Evolutionary conservation across 2,888 invertebrate species (phyloP), one percentile per base, ranked within the genome.

Genomic region (Drosophila phalerata): DNA sequence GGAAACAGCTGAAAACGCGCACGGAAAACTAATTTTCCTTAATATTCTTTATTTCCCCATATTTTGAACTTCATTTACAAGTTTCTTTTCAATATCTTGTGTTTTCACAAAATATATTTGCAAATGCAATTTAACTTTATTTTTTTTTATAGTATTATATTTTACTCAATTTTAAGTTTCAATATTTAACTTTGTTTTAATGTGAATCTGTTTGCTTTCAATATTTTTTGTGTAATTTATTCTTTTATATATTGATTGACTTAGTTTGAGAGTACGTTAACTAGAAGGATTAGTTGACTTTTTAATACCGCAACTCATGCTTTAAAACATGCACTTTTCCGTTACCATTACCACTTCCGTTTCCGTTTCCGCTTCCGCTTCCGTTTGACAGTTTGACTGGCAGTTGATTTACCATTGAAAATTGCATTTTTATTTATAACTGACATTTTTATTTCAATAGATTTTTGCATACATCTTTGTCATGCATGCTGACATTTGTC

Each of bases 371-470:
- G 17, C 45, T 61, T 25, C 38, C 43, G 17, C 30, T 61, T 42
- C 45, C 32, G 28, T 42, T 67, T 77, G 79, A 78, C 82, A 83
- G 77, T 51, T 85, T 81, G 88, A 83, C 85, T 87, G 82, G 77
- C 82, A 87, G 88, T 73, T 87, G 82, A 87, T 79, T 83, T 79
- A 63, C 65, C 71, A 84, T 81, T 84, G 70, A 67, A 72, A 82
- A 82, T 87, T 85, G 82, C 87, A 85, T 77, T 85, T 78, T 83
- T 83, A 86, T 83, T 77, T 86, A 77, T 80, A 72, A 67, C 75
- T 67, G 79, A 79, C 85, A 81, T 82, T 87, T 87, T 82, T 87
- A 85, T 82, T 80, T 84, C 73, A 40, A 87, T 87, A 71, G 85
- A 87, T 73, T 81, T 86, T 61, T 84, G 76, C 81, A 87, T 87